Conservation (phyloP, 2,888 invertebrate genomes). For the Ctena decussata region DNA sequence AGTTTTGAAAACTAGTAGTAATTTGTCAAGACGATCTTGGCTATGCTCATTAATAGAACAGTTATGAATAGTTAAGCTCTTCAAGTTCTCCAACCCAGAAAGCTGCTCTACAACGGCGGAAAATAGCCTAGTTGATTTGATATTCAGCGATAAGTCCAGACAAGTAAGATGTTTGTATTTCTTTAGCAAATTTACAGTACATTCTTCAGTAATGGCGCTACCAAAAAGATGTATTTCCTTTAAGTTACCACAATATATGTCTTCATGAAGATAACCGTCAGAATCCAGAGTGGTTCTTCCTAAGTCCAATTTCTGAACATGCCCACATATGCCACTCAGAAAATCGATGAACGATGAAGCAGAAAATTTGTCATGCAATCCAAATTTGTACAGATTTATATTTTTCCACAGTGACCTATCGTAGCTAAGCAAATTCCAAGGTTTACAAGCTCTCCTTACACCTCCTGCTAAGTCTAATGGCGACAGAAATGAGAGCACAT, state of each 20-base stretch:
- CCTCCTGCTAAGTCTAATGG: constrained; percentile 51
- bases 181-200: background rate
- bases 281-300: constrained; percentile 43
- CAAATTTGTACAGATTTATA: constrained; percentile 43
- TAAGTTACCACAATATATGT: constrained; percentile 58
- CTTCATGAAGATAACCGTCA: constrained; percentile 48
- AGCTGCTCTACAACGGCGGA: background rate
- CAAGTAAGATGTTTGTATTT: background rate
- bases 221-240: constrained; percentile 39
- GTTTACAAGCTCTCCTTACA: constrained; percentile 59
- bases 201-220: background rate
- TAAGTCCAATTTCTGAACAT: constrained; percentile 58
- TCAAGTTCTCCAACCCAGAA: background rate
- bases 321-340: constrained; percentile 42
- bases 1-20: background rate
- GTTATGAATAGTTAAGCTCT: background rate
- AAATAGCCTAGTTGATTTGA: background rate
- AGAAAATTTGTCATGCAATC: constrained; percentile 32
- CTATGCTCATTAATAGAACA: background rate
- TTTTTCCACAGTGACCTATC: constrained; percentile 62
- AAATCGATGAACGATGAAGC: constrained; percentile 50
- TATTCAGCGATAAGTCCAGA: background rate
- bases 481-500: constrained; percentile 62
- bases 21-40: background rate
- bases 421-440: constrained; percentile 63